Base-by-base conservation (phyloP, 1,140 invertebrate species). In the Agrilus planipennis region DNA sequence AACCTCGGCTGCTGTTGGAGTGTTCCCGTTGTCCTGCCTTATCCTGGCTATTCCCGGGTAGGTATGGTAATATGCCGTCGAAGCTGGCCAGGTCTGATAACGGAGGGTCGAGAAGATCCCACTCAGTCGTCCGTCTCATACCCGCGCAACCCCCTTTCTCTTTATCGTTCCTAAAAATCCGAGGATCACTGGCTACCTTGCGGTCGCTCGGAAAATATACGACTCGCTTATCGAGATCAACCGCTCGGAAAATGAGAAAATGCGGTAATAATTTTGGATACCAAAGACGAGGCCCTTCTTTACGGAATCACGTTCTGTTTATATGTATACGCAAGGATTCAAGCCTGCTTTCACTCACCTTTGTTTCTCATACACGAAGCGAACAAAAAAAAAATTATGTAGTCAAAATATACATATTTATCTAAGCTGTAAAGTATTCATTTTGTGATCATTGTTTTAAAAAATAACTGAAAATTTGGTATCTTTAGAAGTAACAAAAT, bases 41-140 rank as follows among this genome's bases (percentile, higher is more conserved):
- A 58, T 58, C 55, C 53, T 49, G 56, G 55, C 56, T 51, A 58
- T 58, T 58, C 49, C 57, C 49, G 55, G 52, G 49, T 53, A 49
- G 53, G 55, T 52, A 58, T 55, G 54, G 56, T 58, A 58, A 58
- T 58, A 50, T 54, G 51, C 51, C 45, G 51, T 39, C 51, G 57
- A 55, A 55, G 58, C 60, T 58, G 60, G 53, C 60, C 50, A 51
- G 49, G 52, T 51, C 60, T 62, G 60, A 62, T 62, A 62, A 62
- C 56, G 52, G 52, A 57, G 58, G 59, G 55, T 57, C 50, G 52
- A n/a, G n/a, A n/a, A n/a, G n/a, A n/a, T n/a, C n/a, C n/a, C n/a
- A n/a, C 49, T 41, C 42, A 44, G 42, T 44, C 44, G 37, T 51
- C 50, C 44, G 37, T 30, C 44, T 49, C 39, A 35, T 41, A 46